Percentiles rank a stretch among this genome's conserved stretches.
These are phyloP conservation scores for Heliothis peltigera DNA, from an alignment of 2,888 invertebrate genomes.

Conservation along the genomic window DNA sequence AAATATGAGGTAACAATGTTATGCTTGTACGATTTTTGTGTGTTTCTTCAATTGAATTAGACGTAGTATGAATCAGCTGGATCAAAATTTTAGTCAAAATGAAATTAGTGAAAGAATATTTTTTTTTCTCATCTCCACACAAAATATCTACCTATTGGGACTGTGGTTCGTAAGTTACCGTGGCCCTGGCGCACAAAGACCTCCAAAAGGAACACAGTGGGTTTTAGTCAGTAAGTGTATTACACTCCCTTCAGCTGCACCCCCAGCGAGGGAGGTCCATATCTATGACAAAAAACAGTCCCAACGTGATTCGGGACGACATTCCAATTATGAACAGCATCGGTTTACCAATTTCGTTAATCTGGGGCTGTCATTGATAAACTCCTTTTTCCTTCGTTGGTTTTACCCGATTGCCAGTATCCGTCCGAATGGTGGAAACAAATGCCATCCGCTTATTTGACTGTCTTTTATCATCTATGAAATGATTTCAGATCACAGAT, in stretches of 20 bases:
- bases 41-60: constrained; percentile 15
- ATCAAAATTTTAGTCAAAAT: no score
- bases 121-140: not conserved
- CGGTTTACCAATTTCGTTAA: constrained; percentile 29
- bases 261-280: no score
- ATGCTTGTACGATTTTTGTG: constrained; percentile 31
- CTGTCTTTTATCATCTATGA: not conserved
- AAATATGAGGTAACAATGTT: constrained; percentile 34
- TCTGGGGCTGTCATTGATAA: constrained; percentile 36
- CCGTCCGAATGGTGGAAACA: constrained; percentile 37
- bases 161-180: no score
- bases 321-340: not conserved
- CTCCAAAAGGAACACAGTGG: no score
- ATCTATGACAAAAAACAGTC: not conserved
- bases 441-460: constrained; percentile 33
- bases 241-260: no score
- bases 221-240: no score
- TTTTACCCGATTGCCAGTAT: constrained; percentile 30
- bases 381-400: constrained; percentile 35
- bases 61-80: constrained; percentile 12
- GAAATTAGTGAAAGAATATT: no score
- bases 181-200: no score
- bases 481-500: constrained; percentile 3
- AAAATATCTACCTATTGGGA: no score
- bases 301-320: constrained; percentile 4